Evolutionary conservation across 1,140 invertebrate genomes (phyloP), one percentile per base, ranked within the genome.

Genomic region (Drosophila tristis): DNA sequence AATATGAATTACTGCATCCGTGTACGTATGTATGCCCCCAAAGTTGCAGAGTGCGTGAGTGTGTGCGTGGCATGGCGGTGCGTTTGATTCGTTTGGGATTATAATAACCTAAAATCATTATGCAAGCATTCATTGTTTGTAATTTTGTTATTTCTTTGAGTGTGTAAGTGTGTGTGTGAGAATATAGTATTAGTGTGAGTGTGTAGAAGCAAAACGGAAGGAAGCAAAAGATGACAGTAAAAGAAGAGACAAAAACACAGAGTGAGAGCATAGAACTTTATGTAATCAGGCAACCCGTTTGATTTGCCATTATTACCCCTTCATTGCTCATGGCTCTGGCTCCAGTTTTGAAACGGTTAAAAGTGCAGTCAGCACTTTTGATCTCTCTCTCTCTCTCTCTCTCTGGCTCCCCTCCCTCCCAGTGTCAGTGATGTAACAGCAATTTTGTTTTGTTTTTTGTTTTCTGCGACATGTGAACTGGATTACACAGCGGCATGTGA

Each of bases 31-130:
- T 35, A 64, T 26, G 49, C 23, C 26, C 26, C 26, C 47, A 47
- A n/a, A 39, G 16, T 39, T 39, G 43, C 7, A 26, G n/a, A 35
- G 31, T 20, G n/a, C 15, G 47, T 51, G 16, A 48, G 31, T 71
- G 45, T 50, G 15, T 63, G 50, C 31, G 31, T 35, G 2, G 31
- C 31, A 9, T 35, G 31, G 3, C 31, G 31, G 3, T 63, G 9
- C 25, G 25, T 49, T 23, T 26, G 26, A 58, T 9, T 31, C 8
- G 31, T 9, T 31, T 31, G 2, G 31, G 8, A 31, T 59, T 71
- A 65, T 62, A 70, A 79, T 78, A 74, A 74, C 60, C 64, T 60
- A 58, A 74, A 74, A 74, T 47, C 60, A 74, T 78, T 74, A 58
- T 55, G 71, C 71, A 74, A 39, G 35, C 35, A 57, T 16, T 51